Evolutionary conservation across 2,797 vertebrate genomes (phyloP).

Genomic region (Myotis planiceps): DNA sequence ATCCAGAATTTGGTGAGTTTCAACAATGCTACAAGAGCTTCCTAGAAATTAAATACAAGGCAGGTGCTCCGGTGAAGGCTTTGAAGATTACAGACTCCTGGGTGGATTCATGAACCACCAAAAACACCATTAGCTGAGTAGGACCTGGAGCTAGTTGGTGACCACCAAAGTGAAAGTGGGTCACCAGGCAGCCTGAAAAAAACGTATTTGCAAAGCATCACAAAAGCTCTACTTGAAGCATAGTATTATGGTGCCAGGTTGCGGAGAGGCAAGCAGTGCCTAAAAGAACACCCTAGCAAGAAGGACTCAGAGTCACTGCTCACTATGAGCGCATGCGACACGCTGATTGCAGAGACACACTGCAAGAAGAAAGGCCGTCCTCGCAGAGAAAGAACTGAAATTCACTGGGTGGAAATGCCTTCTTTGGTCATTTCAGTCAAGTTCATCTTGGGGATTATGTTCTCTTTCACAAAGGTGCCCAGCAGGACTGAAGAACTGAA

Average conservation of each 20-base stretch:
- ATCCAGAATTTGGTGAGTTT: slow-evolving; percentile 8
- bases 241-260: neutral
- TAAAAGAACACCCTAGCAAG: neutral
- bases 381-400: neutral
- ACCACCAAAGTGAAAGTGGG: slow-evolving; percentile 7
- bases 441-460: neutral
- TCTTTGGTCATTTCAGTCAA: neutral
- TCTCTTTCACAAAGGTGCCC: neutral
- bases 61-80: neutral
- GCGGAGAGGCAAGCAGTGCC: neutral
- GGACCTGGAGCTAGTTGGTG: neutral
- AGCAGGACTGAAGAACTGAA: neutral
- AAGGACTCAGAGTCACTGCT: neutral
- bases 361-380: neutral
- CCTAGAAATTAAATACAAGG: neutral
- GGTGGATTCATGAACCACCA: neutral
- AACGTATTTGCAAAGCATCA: neutral
- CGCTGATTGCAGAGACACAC: neutral
- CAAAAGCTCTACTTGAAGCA: neutral
- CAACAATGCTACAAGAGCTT: neutral
- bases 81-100: neutral
- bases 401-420: neutral
- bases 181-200: neutral
- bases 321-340: neutral
- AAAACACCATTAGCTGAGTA: slow-evolving; percentile 2